Evolutionary conservation across 1,140 invertebrate species (phyloP).

Genomic region (Drosophila sucinea): DNA sequence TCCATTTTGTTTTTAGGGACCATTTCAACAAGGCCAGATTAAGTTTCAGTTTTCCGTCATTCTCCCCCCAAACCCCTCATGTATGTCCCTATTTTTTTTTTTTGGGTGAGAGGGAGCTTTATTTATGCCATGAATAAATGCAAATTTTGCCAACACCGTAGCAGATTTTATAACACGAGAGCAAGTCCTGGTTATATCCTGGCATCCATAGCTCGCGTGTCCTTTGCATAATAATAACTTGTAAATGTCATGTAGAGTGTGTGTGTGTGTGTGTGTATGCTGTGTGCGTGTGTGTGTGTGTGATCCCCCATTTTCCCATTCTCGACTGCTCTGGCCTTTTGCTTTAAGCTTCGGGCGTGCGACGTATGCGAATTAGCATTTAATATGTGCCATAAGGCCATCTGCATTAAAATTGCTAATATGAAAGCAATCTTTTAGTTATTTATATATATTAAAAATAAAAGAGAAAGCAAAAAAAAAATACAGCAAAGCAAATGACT

Average conservation of each 20-base stretch:
- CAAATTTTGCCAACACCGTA: conserved; percentile 69
- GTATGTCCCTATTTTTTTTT: conserved; percentile 43
- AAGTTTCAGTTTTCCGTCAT: conserved; percentile 13
- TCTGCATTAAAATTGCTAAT: conserved; percentile 73
- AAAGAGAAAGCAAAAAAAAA: not conserved
- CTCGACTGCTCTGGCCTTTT: conserved; percentile 13
- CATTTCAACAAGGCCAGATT: conserved; percentile 26
- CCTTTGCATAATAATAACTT: conserved; percentile 80
- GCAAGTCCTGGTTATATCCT: conserved; percentile 36
- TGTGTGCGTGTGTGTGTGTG: conserved; percentile 13
- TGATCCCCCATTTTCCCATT: not conserved
- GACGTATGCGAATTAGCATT: conserved; percentile 69
- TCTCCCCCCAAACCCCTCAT: not conserved
- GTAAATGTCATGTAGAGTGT: conserved; percentile 74
- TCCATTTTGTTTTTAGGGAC: not conserved
- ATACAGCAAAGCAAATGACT: conserved; percentile 9
- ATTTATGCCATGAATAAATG: conserved; percentile 80
- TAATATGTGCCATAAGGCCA: conserved; percentile 69
- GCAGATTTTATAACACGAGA: conserved; percentile 75
- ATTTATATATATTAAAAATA: conserved; percentile 28
- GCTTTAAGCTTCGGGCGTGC: conserved; percentile 39
- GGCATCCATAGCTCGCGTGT: conserved; percentile 54
- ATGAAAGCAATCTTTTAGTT: conserved; percentile 34
- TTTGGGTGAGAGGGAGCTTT: conserved; percentile 48
- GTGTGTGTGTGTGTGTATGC: not conserved